These are phyloP conservation scores for Drosophila borborema DNA, from an alignment of 2,888 invertebrate species.

Conservation along the genomic window DNA sequence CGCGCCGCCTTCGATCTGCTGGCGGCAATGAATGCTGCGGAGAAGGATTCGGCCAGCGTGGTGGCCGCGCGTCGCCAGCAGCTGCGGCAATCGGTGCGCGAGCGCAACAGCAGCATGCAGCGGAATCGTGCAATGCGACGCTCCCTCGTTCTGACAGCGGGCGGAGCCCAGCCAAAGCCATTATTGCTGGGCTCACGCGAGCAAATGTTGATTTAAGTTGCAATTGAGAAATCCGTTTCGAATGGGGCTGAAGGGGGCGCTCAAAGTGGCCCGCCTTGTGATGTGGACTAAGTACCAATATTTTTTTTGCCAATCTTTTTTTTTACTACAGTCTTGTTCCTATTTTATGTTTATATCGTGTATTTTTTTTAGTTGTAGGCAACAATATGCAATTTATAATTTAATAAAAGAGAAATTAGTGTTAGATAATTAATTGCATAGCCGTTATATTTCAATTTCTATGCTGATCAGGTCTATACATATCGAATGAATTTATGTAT, in stretches of 20 bases:
- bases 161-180: slow-evolving; percentile 38
- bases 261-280: slow-evolving; percentile 63
- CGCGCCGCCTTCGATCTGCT: slow-evolving; percentile 84
- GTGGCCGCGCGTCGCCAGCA: slow-evolving; percentile 67
- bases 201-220: slow-evolving; percentile 69
- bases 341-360: slow-evolving; percentile 27
- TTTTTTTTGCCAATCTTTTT: slow-evolving; percentile 29
- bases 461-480: slow-evolving; percentile 14
- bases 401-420: slow-evolving; percentile 29
- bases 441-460: slow-evolving; percentile 33
- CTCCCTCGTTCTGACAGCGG: slow-evolving; percentile 49
- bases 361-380: slow-evolving; percentile 39
- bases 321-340: slow-evolving; percentile 33
- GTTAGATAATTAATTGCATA: not conserved
- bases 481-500: not conserved
- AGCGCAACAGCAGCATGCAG: slow-evolving; percentile 75
- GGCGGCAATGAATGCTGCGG: slow-evolving; percentile 83
- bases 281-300: slow-evolving; percentile 73
- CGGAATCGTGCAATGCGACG: slow-evolving; percentile 73
- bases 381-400: slow-evolving; percentile 59
- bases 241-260: slow-evolving; percentile 23
- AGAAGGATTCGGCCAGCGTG: slow-evolving; percentile 44
- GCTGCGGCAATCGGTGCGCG: slow-evolving; percentile 79
- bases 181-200: slow-evolving; percentile 47
- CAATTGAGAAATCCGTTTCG: not conserved